phyloP scores from a whole-genome alignment of 2,888 invertebrate genomes.

The Orthosia gothica region DNA sequence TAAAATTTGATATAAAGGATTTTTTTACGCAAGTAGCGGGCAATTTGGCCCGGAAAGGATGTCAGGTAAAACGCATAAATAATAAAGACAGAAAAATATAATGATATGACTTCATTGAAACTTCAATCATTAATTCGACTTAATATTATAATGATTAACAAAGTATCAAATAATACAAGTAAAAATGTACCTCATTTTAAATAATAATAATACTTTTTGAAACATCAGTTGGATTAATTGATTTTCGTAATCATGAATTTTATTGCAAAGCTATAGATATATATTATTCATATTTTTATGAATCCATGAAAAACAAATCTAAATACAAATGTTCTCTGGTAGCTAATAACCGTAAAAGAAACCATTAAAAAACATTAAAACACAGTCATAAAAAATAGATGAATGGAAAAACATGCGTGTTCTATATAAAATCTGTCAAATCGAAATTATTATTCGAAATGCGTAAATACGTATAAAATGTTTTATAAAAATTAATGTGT shows the following conservation, averaged over 20 bases:
- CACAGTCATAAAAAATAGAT: slow-evolving; percentile 45
- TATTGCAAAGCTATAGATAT: background rate
- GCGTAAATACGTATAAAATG: slow-evolving; percentile 27
- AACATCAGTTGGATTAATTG: background rate
- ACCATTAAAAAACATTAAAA: slow-evolving; percentile 40
- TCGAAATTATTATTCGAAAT: slow-evolving; percentile 19
- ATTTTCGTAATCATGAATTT: background rate
- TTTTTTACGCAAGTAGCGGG: too few species aligned
- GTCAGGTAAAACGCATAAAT: background rate
- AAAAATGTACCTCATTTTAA: background rate
- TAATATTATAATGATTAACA: background rate
- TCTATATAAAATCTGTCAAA: slow-evolving; percentile 21
- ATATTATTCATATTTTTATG: slow-evolving; percentile 36
- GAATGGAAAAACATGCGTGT: slow-evolving; percentile 35
- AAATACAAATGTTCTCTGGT: slow-evolving; percentile 38
- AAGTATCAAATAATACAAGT: background rate
- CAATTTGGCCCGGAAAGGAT: too few species aligned
- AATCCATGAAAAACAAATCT: slow-evolving; percentile 42
- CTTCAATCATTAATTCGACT: background rate
- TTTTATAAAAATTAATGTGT: slow-evolving; percentile 6
- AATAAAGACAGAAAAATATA: background rate
- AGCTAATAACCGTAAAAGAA: slow-evolving; percentile 57
- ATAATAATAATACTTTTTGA: background rate
- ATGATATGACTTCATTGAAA: background rate
- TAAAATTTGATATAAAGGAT: too few species aligned